Base-by-base conservation (phyloP, 2,888 invertebrate genomes). In the Lobophora halterata region DNA sequence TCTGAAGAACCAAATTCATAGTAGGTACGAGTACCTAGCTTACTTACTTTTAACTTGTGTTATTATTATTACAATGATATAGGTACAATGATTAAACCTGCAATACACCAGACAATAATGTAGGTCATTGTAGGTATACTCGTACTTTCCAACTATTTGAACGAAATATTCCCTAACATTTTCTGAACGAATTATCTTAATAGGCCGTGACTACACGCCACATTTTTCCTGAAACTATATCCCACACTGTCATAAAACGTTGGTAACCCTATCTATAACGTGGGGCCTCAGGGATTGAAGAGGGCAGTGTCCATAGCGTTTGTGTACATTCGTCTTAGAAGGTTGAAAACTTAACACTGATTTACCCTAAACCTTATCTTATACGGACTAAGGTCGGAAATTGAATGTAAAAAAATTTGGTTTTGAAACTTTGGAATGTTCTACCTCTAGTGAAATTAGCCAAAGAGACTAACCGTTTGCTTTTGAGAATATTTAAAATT, bases 361-460 rank as follows among this genome's bases (percentile, higher is more conserved):
- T 52, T 50, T 44, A 47, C 38, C 20, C 28, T 23, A 14, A 18
- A 42, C 44, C 29, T 30, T 52, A 42, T 27, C 0, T n/a, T 0
- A 1, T 3, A 1, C 0, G 1, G 1, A 2, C 12, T 35, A 52
- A 35, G 20, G 50, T 47, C 28, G 2, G n/a, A 49, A 52, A 47
- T 56, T 25, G 6, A 20, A n/a, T 6, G 30, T 5, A 23, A 7
- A 4, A 31, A 41, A 32, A 49, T 49, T 49, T 50, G 39, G 34
- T 30, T 28, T 51, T 29, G 38, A 16, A 42, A 55, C 48, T 46
- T 46, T 58, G 57, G 58, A 61, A n/a, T 54, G 57, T 53, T 50
- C 52, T 47, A 41, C 42, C 46, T 43, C 36, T 55, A 49, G 56
- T 60, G 65, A 57, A 56, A 55, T 58, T 46, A 51, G 42, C 44